These are phyloP conservation scores for Cichlasoma orientale DNA, from an alignment of 2,797 vertebrate genomes.

Conservation along the genomic window DNA sequence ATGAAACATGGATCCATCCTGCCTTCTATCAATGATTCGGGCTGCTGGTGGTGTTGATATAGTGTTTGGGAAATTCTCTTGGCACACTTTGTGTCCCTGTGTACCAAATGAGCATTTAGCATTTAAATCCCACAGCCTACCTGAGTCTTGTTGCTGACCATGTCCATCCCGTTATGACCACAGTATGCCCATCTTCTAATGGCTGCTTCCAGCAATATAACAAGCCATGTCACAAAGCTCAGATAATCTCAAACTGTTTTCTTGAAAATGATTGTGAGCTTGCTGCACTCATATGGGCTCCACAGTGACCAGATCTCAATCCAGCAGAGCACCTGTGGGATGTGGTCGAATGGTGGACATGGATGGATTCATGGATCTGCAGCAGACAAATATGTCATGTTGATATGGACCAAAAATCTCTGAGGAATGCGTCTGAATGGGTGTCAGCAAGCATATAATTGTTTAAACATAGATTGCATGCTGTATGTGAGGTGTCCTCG, in stretches of 20 bases:
- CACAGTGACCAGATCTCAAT: background rate
- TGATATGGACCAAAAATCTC: background rate
- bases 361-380: background rate
- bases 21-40: background rate
- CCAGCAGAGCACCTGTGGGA: background rate
- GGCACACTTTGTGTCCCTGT: background rate
- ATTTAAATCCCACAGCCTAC: background rate
- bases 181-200: background rate
- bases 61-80: background rate
- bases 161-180: background rate
- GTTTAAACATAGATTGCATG: background rate
- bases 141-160: background rate
- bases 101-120: background rate
- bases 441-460: background rate
- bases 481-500: background rate
- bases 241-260: background rate
- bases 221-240: background rate
- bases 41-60: background rate
- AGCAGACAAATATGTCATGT: background rate
- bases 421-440: background rate
- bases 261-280: no score
- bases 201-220: background rate
- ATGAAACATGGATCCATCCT: background rate
- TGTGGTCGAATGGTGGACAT: background rate
- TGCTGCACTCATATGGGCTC: background rate